Evolutionary conservation across 2,888 invertebrate species (phyloP), one percentile per base, ranked within the genome.

Genomic region (Rugalucina vietnamica): DNA sequence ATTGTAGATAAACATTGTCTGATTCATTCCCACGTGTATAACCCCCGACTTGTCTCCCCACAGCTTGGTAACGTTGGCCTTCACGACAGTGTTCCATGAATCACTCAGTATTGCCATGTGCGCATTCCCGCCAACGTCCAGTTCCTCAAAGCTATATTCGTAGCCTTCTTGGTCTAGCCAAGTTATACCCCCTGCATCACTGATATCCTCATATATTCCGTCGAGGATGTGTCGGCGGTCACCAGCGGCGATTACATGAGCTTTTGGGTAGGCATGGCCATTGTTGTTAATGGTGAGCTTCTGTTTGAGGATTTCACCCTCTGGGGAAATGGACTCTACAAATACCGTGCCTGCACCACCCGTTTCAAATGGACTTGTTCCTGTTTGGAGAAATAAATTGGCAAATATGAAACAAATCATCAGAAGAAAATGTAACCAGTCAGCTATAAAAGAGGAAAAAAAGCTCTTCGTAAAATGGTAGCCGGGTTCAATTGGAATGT

Each of bases 331-430:
- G 18, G 82, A 81, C 50, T 91, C 90, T 5, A 88, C 76, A 82
- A 90, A 92, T 1, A 88, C 83, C 21, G 92, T 92, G 0, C 92
- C 92, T 18, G 92, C 92, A 27, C 90, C 92, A 21, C 92, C 92
- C 2, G 87, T 80, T 78, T 92, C 92, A 76, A 86, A 86, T 32
- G 75, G 57, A 76, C 91, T 90, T 8, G 65, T 57, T 49, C 91
- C 91, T 91, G 34, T 8, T n/a, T n/a, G n/a, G n/a, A n/a, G n/a
- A n/a, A n/a, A n/a, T n/a, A n/a, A n/a, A n/a, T n/a, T n/a, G n/a
- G n/a, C n/a, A n/a, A n/a, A n/a, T n/a, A n/a, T n/a, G n/a, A n/a
- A n/a, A n/a, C n/a, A n/a, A n/a, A n/a, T n/a, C n/a, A n/a, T n/a
- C n/a, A n/a, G n/a, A n/a, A n/a, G n/a, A n/a, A n/a, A n/a, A n/a